A percentile compares a stretch with the other conserved stretches of the same genome.
These are phyloP conservation scores for Podargus strigoides DNA, from an alignment of 2,797 vertebrate genomes.

Conservation along the genomic window DNA sequence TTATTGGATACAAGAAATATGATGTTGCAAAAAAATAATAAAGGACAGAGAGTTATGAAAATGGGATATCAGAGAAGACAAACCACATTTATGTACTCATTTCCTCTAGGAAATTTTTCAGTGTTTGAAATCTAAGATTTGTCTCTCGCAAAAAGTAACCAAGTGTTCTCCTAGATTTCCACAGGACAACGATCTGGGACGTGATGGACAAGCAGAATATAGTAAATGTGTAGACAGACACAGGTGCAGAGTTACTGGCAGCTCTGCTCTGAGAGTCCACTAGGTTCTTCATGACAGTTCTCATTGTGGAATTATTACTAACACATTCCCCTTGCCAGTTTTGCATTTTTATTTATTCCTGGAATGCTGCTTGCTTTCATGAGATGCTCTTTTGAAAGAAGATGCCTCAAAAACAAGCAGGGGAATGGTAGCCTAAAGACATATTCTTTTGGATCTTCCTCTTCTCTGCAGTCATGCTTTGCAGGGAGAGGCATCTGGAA, in stretches of 20 bases:
- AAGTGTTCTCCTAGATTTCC: neutral
- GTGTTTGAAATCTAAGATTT: neutral
- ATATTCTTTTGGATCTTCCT: neutral
- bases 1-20: constrained; percentile 16
- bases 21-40: constrained; percentile 30
- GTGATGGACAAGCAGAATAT: neutral
- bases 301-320: neutral
- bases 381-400: neutral
- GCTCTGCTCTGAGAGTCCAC: neutral
- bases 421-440: neutral
- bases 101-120: constrained; percentile 8
- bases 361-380: neutral
- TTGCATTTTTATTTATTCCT: neutral
- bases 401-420: neutral
- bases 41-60: neutral
- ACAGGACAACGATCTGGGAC: neutral
- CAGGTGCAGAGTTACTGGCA: neutral
- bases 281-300: neutral
- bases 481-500: neutral
- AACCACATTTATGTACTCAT: neutral
- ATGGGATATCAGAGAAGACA: neutral
- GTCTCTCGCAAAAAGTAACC: neutral
- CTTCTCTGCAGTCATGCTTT: neutral
- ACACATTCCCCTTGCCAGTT: neutral
- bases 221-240: neutral